Conservation (phyloP, 2,113 vertebrate genomes). For the Columba livia region DNA sequence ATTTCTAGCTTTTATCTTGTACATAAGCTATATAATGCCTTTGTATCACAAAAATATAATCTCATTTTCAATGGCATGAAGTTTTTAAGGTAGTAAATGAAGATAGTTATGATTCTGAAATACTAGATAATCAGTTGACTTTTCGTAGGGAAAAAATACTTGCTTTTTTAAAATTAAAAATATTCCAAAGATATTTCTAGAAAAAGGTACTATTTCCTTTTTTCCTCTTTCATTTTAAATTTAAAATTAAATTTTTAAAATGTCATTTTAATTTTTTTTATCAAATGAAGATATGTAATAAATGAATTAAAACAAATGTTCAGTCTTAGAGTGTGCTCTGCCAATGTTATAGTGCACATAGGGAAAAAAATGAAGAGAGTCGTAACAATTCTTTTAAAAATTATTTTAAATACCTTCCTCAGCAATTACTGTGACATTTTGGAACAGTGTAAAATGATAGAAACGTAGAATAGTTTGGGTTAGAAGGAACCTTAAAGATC, state of each 20-base stretch:
- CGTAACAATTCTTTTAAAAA: not conserved
- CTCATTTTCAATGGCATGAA: not conserved
- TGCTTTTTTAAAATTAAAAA: rapidly evolving
- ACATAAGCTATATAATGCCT: not conserved
- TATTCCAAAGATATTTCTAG: not conserved
- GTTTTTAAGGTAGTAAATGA: not conserved
- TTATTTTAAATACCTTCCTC: not conserved
- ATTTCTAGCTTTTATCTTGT: not conserved
- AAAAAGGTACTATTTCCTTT: not conserved
- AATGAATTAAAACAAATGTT: not conserved
- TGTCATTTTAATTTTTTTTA: not conserved
- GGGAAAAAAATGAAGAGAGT: not conserved
- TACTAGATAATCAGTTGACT: not conserved
- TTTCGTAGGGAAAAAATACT: not conserved
- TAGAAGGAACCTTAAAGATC: no score
- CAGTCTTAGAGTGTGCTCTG: not conserved
- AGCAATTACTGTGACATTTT: not conserved
- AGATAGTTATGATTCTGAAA: not conserved
- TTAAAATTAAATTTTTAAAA: no score
- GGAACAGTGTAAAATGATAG: not conserved
- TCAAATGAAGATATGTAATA: not conserved
- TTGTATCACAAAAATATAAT: not conserved
- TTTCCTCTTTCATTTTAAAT: not conserved
- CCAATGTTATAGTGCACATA: not conserved
- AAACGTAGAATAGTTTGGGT: no score